Evolutionary conservation across 2,113 vertebrate genomes (phyloP).

Genomic region (Pleuronectes platessa): DNA sequence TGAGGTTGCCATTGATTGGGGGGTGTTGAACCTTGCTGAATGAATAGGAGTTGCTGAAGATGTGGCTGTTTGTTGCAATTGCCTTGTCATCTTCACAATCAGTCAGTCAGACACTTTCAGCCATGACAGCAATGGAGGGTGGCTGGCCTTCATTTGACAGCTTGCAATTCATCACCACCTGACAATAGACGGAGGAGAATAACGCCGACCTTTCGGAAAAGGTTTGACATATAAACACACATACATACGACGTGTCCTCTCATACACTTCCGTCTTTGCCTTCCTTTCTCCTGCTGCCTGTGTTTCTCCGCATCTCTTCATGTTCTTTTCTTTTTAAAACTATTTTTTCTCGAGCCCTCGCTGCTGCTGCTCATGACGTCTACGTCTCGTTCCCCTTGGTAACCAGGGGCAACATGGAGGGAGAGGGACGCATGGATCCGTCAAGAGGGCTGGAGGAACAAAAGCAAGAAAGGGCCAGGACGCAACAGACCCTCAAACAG

Average conservation of each 20-base stretch:
- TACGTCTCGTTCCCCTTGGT: constrained; percentile 74
- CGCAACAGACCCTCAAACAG: constrained; percentile 28
- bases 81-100: constrained; percentile 19
- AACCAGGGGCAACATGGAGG: constrained; percentile 83
- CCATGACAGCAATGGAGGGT: constrained; percentile 22
- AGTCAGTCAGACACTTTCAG: constrained; percentile 19
- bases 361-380: constrained; percentile 60
- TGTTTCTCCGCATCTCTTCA: background rate
- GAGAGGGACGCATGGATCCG: constrained; percentile 73
- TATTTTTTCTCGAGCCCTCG: constrained; percentile 37
- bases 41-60: background rate
- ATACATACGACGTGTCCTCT: background rate
- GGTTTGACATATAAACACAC: background rate
- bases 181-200: constrained; percentile 22
- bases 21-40: background rate
- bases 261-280: background rate
- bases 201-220: constrained; percentile 12
- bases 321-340: constrained; percentile 42
- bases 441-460: constrained; percentile 66
- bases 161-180: constrained; percentile 41
- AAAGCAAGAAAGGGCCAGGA: constrained; percentile 61
- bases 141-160: constrained; percentile 40
- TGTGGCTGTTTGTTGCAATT: background rate
- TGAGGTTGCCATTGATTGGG: background rate
- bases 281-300: constrained; percentile 9